These are phyloP conservation scores for Gila orcuttii DNA, from an alignment of 2,113 vertebrate species.

Conservation along the genomic window DNA sequence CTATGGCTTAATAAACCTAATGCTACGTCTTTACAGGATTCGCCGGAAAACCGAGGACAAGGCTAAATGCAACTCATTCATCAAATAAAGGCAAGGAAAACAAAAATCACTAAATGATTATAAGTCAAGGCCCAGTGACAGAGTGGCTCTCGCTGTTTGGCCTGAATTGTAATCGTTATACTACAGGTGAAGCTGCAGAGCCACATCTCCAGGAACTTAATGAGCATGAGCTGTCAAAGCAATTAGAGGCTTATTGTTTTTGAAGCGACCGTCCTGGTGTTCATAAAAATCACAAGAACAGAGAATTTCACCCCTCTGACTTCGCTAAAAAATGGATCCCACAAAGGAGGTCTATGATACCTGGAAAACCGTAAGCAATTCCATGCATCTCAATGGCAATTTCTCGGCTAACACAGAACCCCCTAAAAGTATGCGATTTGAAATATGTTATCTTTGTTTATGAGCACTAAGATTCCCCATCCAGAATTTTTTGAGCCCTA, in stretches of 20 bases:
- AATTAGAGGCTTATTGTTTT: conserved; percentile 30
- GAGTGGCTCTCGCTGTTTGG: background rate
- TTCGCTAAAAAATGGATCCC: background rate
- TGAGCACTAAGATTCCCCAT: no score
- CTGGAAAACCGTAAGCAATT: background rate
- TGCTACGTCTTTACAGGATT: conserved; percentile 4
- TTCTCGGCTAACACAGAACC: no score
- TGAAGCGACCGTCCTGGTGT: background rate
- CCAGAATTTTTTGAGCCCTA: no score
- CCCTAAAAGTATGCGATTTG: no score
- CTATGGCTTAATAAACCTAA: conserved; percentile 36
- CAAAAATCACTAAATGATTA: conserved; percentile 21
- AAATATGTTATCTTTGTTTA: no score
- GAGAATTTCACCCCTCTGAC: background rate
- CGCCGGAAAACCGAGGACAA: background rate
- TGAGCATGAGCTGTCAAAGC: conserved; percentile 26
- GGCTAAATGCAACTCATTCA: conserved; percentile 28
- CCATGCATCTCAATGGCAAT: background rate
- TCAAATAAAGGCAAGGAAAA: conserved; percentile 21
- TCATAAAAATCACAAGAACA: background rate
- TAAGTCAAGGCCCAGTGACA: background rate
- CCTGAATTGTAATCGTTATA: background rate
- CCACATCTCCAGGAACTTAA: background rate
- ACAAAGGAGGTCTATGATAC: background rate
- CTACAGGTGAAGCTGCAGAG: conserved; percentile 16